These are phyloP conservation scores for Amiota mariae DNA, from an alignment of 2,888 invertebrate species.

Conservation along the genomic window DNA sequence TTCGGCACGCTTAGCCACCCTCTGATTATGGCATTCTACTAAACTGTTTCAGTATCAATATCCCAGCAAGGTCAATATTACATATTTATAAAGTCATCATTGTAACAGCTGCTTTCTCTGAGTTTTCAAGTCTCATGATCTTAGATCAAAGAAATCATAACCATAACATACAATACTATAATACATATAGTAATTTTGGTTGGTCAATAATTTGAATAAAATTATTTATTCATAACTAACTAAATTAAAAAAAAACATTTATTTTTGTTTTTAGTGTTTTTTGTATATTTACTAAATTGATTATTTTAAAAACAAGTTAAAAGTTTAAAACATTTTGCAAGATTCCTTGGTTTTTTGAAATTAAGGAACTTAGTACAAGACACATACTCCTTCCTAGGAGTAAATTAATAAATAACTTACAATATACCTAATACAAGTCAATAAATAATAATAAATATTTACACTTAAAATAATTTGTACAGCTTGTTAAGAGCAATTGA, in stretches of 20 bases:
- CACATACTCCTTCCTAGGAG: too few species aligned
- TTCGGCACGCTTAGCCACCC: constrained; percentile 4
- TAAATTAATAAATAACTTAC: constrained; percentile 35
- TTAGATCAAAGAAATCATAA: too few species aligned
- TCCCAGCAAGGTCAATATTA: constrained; percentile 15
- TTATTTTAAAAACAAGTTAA: not conserved
- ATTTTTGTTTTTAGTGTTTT: constrained; percentile 4
- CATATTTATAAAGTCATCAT: constrained; percentile 29
- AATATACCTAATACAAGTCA: constrained; percentile 45
- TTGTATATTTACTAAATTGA: not conserved
- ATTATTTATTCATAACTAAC: too few species aligned
- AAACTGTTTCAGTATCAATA: not conserved
- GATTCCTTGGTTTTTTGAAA: not conserved
- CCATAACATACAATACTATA: too few species aligned
- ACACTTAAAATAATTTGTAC: not conserved
- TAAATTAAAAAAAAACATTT: too few species aligned
- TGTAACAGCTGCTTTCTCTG: not conserved
- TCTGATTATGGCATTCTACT: too few species aligned
- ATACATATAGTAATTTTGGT: too few species aligned
- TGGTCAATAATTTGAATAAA: too few species aligned
- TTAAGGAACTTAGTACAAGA: too few species aligned
- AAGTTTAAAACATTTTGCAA: constrained; percentile 13
- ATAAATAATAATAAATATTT: constrained; percentile 42
- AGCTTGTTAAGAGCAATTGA: too few species aligned
- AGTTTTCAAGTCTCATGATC: too few species aligned